Evolutionary conservation across 2,797 vertebrate species (phyloP).

Genomic region (Rhabdophis nuchalis): DNA sequence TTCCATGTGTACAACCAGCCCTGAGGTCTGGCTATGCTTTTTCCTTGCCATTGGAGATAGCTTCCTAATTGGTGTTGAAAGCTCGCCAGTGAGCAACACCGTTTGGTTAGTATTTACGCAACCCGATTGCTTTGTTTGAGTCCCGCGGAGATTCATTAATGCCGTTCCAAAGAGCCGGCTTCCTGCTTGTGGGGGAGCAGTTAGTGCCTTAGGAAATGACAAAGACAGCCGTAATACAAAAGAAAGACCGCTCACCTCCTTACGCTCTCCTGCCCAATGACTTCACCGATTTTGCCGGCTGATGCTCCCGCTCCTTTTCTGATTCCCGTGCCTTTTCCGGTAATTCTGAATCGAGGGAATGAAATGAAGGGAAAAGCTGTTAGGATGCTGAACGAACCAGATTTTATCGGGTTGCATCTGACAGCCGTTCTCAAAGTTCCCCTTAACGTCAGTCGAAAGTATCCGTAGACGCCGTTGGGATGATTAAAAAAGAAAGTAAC

Average conservation of each 20-base stretch:
- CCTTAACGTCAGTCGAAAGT: background rate
- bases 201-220: background rate
- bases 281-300: background rate
- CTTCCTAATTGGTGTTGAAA: background rate
- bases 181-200: background rate
- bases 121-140: background rate
- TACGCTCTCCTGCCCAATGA: background rate
- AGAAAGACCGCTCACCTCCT: background rate
- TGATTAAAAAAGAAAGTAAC: background rate
- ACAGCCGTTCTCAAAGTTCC: background rate
- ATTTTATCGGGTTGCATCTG: background rate
- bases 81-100: background rate
- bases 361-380: background rate
- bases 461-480: background rate
- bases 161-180: background rate
- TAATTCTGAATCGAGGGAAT: background rate
- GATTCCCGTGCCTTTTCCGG: background rate
- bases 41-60: background rate
- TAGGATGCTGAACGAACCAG: background rate
- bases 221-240: background rate
- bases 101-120: constrained; percentile 7
- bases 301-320: background rate
- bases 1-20: background rate
- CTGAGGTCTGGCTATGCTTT: background rate
- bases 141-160: background rate